Evolutionary conservation across 2,113 vertebrate genomes (phyloP).

Genomic region (Datnioides undecimradiatus): DNA sequence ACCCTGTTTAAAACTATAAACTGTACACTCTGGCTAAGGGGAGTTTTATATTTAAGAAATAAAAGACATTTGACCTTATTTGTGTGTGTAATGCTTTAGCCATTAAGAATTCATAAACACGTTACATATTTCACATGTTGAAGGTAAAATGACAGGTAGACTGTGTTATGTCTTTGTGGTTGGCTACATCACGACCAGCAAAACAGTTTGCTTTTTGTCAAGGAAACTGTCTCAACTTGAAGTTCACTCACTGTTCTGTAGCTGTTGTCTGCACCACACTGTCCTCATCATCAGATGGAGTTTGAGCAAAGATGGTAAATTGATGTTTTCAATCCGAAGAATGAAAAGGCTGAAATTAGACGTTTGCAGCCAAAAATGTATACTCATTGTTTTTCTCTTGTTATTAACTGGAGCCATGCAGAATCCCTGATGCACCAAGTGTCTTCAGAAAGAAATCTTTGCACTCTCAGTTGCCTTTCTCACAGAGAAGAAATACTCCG

Average conservation of each 20-base stretch:
- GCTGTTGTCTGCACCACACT: not conserved
- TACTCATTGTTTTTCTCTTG: not conserved
- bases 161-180: not conserved
- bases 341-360: not conserved
- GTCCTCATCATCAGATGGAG: not conserved
- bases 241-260: not conserved
- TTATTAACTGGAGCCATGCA: not conserved
- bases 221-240: not conserved
- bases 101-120: not conserved
- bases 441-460: not conserved
- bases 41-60: slow-evolving; percentile 83
- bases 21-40: slow-evolving; percentile 72
- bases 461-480: not conserved
- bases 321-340: not conserved
- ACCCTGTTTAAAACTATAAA: slow-evolving; percentile 67
- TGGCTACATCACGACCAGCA: not conserved
- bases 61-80: slow-evolving; percentile 75
- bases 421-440: not conserved
- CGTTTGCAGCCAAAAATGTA: too few species aligned
- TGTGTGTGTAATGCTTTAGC: not conserved
- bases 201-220: not conserved
- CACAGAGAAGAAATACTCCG: not conserved
- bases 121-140: too few species aligned
- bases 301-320: too few species aligned
- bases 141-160: too few species aligned